Evolutionary conservation across 1,140 invertebrate genomes (phyloP), one percentile per base, ranked within the genome.

Genomic region (Drosophila obscura): DNA sequence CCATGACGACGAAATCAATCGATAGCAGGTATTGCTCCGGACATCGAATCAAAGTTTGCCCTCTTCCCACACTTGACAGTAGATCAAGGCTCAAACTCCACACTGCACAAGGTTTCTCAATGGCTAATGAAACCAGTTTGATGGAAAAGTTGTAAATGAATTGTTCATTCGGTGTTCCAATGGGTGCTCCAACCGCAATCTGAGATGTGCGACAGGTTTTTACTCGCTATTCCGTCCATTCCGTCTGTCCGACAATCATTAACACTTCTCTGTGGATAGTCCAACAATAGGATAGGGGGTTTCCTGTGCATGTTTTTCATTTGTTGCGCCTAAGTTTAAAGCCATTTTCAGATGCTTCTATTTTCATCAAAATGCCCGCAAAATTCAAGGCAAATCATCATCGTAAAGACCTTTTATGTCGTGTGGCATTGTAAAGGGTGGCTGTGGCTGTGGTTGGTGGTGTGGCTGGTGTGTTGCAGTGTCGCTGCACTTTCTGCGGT

Each of bases 1-100:
- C 46, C 68, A 59, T 53, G 71, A 62, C 45, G 44, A 46, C 51
- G 35, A 44, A 75, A 76, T 78, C 62, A 72, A 87, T 85, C 73
- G 71, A 85, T 85, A 75, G 8, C 22, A 48, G 22, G 35, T 13
- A 41, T 13, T n/a, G 62, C 55, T 68, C 68, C 51, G 63, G 13
- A 5, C 22, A 48, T 61, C 39, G 48, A n/a, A 16, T 35, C 15
- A 31, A 51, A 61, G 41, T 68, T 16, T 24, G 22, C 22, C 43
- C 26, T 15, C 15, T 6, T 9, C 39, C 8, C 16, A 24, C 28
- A 15, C 24, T 45, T 58, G 56, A 35, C 24, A 28, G 44, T 22
- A n/a, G 50, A 62, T 55, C 50, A 55, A 24, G 41, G 41, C 39
- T 24, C 35, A 55, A 7, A 28, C 6, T 19, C 41, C 16, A 13